A percentile compares a stretch with the other conserved stretches of the same genome.
Evolutionary conservation across 2,113 vertebrate genomes (phyloP).

Genomic region (Tyto alba): DNA sequence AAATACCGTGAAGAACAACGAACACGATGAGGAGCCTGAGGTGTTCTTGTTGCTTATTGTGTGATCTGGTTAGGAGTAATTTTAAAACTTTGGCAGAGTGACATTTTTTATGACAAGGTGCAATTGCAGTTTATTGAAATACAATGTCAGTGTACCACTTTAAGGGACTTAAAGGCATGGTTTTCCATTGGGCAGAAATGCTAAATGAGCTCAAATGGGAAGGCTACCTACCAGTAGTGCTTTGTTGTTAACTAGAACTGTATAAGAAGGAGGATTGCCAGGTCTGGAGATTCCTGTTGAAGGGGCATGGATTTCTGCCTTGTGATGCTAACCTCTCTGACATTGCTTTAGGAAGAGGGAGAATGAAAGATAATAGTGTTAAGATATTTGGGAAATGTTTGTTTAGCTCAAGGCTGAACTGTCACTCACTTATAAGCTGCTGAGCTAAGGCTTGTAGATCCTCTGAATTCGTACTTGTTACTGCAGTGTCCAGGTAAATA

Average conservation of each 20-base stretch:
- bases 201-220: not conserved
- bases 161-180: not conserved
- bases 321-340: not conserved
- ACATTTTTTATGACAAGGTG: not conserved
- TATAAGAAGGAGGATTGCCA: not conserved
- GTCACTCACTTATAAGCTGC: not conserved
- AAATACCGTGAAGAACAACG: not conserved
- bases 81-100: not conserved
- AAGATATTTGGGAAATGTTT: not conserved
- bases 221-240: not conserved
- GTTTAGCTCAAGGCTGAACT: not conserved
- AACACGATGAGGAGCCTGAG: not conserved
- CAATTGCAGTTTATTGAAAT: not conserved
- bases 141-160: not conserved
- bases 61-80: not conserved
- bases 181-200: not conserved
- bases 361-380: not conserved
- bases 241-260: not conserved
- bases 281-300: not conserved
- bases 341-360: not conserved
- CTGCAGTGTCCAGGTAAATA: not conserved
- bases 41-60: not conserved
- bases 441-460: not conserved
- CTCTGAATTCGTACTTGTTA: not conserved
- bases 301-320: not conserved